A percentile compares a stretch with the other conserved stretches of the same genome.
Conservation (phyloP, 2,113 vertebrate genomes). For the Zonotrichia leucophrys region DNA sequence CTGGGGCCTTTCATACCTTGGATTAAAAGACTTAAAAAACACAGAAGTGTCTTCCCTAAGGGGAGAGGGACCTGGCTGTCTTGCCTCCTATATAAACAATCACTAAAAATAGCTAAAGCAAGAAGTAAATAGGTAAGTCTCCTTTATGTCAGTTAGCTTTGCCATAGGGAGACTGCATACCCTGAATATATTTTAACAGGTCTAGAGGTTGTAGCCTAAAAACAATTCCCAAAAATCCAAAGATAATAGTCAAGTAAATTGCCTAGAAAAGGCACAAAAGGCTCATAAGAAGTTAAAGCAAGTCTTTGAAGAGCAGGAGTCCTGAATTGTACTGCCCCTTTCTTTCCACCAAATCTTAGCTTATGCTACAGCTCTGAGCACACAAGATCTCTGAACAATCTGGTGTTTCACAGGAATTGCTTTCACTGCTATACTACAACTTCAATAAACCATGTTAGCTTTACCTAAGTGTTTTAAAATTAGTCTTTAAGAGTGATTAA, state of each 20-base stretch:
- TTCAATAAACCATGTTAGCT: neutral
- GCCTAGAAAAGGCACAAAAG: neutral
- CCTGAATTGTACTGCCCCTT: neutral
- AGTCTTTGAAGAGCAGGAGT: neutral
- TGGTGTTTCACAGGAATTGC: neutral
- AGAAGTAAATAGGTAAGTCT: neutral
- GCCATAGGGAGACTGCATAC: neutral
- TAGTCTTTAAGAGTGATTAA: neutral
- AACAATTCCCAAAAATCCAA: neutral
- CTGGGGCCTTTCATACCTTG: neutral
- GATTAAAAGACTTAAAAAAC: neutral
- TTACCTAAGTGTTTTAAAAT: neutral
- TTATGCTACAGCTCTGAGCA: neutral
- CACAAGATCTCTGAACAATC: accelerated
- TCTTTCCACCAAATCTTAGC: neutral
- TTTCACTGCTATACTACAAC: neutral
- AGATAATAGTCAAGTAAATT: neutral
- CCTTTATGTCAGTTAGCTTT: neutral
- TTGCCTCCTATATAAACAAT: neutral
- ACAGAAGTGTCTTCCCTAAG: neutral
- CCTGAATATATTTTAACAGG: neutral
- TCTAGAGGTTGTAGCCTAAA: neutral
- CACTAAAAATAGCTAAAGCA: neutral
- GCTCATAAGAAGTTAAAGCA: neutral
- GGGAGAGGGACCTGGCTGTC: neutral